A percentile compares a stretch with the other conserved stretches of the same genome.
These are phyloP conservation scores for Oscheius sp. DNA, from an alignment of 2,888 invertebrate species.

Conservation along the genomic window DNA sequence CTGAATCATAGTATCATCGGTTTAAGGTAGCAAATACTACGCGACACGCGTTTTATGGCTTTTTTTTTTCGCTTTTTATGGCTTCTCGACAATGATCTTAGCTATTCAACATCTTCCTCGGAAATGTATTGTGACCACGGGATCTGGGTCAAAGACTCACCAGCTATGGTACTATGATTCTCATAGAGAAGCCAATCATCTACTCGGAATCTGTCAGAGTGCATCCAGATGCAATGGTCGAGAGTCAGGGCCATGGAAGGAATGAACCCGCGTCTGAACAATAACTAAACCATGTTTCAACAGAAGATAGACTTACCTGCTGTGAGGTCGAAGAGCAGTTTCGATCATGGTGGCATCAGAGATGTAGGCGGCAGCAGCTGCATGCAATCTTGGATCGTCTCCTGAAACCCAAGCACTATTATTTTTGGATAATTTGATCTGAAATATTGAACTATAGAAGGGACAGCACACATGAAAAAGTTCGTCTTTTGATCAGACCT, in stretches of 20 bases:
- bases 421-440: too few relatives aligned
- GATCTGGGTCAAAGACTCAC: slow-evolving; percentile 56
- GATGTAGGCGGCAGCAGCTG: slow-evolving; percentile 75
- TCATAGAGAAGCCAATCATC: slow-evolving; percentile 76
- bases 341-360: slow-evolving; percentile 72
- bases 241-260: slow-evolving; percentile 74
- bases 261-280: slow-evolving; percentile 59
- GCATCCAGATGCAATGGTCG: slow-evolving; percentile 76
- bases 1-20: slow-evolving; percentile 58
- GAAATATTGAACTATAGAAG: not conserved
- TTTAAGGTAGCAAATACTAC: not conserved
- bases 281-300: not conserved
- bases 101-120: not conserved
- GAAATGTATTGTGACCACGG: not conserved
- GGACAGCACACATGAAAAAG: not conserved
- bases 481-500: too few relatives aligned
- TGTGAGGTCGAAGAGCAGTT: slow-evolving; percentile 57
- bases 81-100: slow-evolving; percentile 33
- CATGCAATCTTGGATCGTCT: slow-evolving; percentile 73
- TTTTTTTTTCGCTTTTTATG: slow-evolving; percentile 10
- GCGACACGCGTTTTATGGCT: not conserved
- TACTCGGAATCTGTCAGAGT: slow-evolving; percentile 73
- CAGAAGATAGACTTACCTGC: slow-evolving; percentile 41
- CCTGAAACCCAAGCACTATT: slow-evolving; percentile 53
- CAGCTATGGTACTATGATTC: slow-evolving; percentile 74